Evolutionary conservation across 1,140 invertebrate species (phyloP).

Genomic region (Colletes gigas): DNA sequence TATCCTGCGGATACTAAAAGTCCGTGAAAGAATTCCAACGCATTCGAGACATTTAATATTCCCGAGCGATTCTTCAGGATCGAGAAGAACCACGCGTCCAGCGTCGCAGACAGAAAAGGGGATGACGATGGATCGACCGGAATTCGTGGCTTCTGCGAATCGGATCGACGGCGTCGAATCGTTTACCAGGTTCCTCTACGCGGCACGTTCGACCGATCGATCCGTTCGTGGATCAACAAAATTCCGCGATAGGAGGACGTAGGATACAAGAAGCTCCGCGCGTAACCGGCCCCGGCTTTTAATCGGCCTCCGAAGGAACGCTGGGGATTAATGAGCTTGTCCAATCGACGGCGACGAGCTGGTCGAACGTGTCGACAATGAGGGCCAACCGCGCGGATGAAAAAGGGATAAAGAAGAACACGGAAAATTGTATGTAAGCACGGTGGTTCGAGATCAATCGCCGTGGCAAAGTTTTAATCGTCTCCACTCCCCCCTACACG

Average conservation of each 20-base stretch:
- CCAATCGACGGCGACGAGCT: background rate
- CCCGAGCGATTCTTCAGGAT: conserved; percentile 24
- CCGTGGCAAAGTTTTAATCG: conserved; percentile 23
- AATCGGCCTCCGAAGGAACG: conserved; percentile 28
- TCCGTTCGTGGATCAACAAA: conserved; percentile 30
- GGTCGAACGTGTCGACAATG: conserved; percentile 42
- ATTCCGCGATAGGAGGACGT: conserved; percentile 38
- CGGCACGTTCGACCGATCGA: conserved; percentile 32
- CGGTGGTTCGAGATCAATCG: conserved; percentile 21
- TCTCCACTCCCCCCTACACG: no score
- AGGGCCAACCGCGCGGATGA: background rate
- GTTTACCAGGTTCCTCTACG: conserved; percentile 15
- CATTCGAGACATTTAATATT: conserved; percentile 32
- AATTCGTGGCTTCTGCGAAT: conserved; percentile 47
- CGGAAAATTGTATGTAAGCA: conserved; percentile 24
- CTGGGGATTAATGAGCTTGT: conserved; percentile 41
- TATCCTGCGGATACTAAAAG: conserved; percentile 27
- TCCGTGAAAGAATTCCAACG: conserved; percentile 22
- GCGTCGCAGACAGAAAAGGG: conserved; percentile 30
- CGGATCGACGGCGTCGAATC: conserved; percentile 11
- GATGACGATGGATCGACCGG: conserved; percentile 40
- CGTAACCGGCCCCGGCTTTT: conserved; percentile 29
- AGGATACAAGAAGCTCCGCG: conserved; percentile 28
- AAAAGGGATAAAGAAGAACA: conserved; percentile 6
- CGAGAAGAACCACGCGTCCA: conserved; percentile 37